These are phyloP conservation scores for Elaphurus davidianus DNA, from an alignment of 2,113 vertebrate species.

Conservation along the genomic window DNA sequence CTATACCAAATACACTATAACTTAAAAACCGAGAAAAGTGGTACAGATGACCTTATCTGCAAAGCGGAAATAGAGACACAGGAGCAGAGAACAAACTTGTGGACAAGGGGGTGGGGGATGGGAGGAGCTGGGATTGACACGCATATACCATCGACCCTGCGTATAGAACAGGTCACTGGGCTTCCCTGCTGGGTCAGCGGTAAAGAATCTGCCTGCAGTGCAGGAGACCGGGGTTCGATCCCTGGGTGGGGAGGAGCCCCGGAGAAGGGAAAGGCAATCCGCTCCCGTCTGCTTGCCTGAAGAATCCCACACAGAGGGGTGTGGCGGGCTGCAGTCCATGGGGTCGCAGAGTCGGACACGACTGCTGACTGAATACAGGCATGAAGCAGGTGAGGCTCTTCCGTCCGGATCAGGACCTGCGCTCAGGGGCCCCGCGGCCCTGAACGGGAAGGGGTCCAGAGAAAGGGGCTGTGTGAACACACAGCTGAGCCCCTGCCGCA, in stretches of 20 bases:
- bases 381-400: not conserved
- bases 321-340: not conserved
- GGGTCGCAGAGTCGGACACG: fast-evolving
- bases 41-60: not conserved
- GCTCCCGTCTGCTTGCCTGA: not conserved
- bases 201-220: not conserved
- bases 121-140: fast-evolving
- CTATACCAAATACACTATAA: not conserved
- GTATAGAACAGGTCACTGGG: fast-evolving
- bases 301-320: not conserved
- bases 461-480: not conserved
- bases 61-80: not conserved
- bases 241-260: not conserved
- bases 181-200: not conserved
- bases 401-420: not conserved
- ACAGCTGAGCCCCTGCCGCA: fast-evolving
- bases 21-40: not conserved
- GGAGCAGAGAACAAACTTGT: not conserved
- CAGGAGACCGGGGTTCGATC: not conserved
- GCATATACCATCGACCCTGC: fast-evolving
- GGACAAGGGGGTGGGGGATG: not conserved
- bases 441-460: not conserved
- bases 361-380: not conserved
- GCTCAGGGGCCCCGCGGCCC: not conserved
- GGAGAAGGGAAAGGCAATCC: not conserved